phyloP scores from a whole-genome alignment of 2,113 vertebrate genomes.

The Platycercus adscitus region DNA sequence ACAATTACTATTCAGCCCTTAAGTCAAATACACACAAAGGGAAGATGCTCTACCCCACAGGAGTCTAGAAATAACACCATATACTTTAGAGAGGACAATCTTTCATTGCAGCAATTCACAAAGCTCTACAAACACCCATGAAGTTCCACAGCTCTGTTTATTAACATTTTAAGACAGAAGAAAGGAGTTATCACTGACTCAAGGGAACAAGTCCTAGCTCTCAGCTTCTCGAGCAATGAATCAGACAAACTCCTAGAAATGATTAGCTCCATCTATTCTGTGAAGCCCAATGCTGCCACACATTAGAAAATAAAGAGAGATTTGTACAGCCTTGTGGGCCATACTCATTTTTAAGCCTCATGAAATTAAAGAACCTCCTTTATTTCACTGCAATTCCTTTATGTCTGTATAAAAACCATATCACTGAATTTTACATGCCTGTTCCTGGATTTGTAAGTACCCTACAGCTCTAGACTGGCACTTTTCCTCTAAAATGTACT shows the following conservation, averaged over 20 bases:
- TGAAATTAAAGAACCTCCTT: conserved; percentile 26
- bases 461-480: neutral
- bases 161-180: conserved; percentile 13
- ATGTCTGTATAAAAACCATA: neutral
- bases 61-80: neutral
- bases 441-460: neutral
- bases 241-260: neutral
- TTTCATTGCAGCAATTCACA: neutral
- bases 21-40: neutral
- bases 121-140: neutral
- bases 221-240: conserved; percentile 2
- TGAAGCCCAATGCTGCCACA: neutral
- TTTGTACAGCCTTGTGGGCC: neutral
- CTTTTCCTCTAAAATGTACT: neutral
- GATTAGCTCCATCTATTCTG: conserved; percentile 17
- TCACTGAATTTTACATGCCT: neutral
- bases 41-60: neutral
- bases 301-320: conserved; percentile 1
- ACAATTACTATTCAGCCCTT: neutral
- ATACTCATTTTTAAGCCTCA: conserved; percentile 34
- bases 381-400: conserved; percentile 35
- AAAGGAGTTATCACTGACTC: neutral
- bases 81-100: neutral
- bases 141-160: neutral
- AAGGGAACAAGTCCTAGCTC: neutral